Base-by-base conservation (phyloP, 2,888 invertebrate genomes). In the Polietes domitor region DNA sequence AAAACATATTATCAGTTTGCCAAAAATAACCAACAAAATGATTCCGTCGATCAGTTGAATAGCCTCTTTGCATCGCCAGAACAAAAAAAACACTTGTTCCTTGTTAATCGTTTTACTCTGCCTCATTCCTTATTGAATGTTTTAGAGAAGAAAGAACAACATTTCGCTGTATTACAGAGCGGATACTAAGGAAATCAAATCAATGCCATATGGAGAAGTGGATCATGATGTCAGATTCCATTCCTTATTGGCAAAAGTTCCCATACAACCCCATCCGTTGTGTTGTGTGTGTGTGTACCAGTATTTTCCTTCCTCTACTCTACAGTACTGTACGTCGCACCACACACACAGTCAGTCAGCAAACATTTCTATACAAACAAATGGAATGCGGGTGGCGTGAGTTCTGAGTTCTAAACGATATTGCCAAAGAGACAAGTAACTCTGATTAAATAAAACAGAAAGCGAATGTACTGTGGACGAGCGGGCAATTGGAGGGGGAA, bases 251-350 rank as follows among this genome's bases (percentile, higher is more conserved):
- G 32, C 5, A 32, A 32, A 28, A 28, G 32, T 61, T 55, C 61
- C 28, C 26, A 26, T 6, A 55, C 28, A 61, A 55, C 24, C 26
- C 37, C 37, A 58, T 58, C 15, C 24, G 10, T 21, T 7, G 21
- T 10, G 1, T 58, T 26, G 12, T 61, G 15, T 24, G 12, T 61
- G 21, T 19, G 19, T n/a, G 28, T 28, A 61, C n/a, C n/a, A 15
- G 32, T 6, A 61, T 61, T 58, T 26, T 24, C n/a, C 28, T 61
- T 61, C 61, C 28, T 28, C 61, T 61, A 61, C 61, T 61, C 28
- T 61, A 61, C 61, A 15, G 28, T 61, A 61, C 61, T 61, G 61
- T 61, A 61, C 61, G n/a, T n/a, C 53, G 9, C 24, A 55, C 21
- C 19, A 21, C 5, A 9, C 55, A 55, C 6, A 7, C n/a, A n/a